These are phyloP conservation scores for Campylomormyrus numenius DNA, from an alignment of 2,113 vertebrate genomes.

Conservation along the genomic window DNA sequence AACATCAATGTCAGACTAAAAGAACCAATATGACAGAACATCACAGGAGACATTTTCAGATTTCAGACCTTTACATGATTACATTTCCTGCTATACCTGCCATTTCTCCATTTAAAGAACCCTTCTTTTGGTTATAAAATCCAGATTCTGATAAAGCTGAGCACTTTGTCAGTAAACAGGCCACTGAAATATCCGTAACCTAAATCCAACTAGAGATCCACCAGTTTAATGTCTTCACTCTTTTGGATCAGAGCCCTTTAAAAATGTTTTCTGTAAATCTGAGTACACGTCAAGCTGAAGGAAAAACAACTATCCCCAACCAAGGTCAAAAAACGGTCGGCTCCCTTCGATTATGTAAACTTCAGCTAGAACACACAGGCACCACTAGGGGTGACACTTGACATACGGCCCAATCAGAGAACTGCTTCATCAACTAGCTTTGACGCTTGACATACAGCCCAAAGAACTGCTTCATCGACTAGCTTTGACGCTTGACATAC, in stretches of 20 bases:
- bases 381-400: background rate
- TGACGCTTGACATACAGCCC: too few species aligned
- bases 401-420: background rate
- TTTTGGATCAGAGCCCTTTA: background rate
- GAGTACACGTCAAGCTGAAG: background rate
- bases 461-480: background rate
- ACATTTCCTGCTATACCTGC: background rate
- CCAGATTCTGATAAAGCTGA: background rate
- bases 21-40: background rate
- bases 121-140: background rate
- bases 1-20: background rate
- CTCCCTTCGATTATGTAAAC: background rate
- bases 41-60: background rate
- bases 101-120: background rate
- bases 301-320: background rate
- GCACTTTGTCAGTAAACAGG: background rate
- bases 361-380: background rate
- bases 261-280: background rate
- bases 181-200: background rate
- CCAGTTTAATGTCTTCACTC: background rate
- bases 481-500: background rate
- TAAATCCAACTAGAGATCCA: background rate
- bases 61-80: background rate
- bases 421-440: background rate
- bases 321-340: background rate